Percentiles rank a stretch among this genome's conserved stretches.
phyloP scores from a whole-genome alignment of 2,888 invertebrate genomes.

The Pandemis heparana region DNA sequence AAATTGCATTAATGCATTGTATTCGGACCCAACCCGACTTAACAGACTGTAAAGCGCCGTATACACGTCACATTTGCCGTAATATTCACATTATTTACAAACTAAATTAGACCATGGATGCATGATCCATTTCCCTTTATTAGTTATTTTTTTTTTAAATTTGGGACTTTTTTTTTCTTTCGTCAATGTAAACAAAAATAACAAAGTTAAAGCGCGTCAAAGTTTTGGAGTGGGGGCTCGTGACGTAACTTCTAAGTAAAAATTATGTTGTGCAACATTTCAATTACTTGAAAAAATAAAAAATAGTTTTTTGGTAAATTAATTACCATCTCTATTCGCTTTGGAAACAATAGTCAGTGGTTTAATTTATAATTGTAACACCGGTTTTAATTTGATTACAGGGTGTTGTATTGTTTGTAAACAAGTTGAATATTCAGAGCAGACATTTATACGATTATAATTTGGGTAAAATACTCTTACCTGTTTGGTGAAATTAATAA shows the following conservation, averaged over 20 bases:
- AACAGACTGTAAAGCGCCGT: not conserved
- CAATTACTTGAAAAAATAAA: not conserved
- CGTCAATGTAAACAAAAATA: no score
- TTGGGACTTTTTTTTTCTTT: no score
- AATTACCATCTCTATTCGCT: no score
- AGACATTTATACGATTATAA: no score
- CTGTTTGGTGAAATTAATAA: no score
- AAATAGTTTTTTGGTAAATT: no score
- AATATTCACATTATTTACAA: not conserved
- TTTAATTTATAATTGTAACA: constrained; percentile 37
- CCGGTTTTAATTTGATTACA: not conserved
- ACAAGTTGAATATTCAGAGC: not conserved
- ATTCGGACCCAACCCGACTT: not conserved
- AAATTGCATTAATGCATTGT: not conserved
- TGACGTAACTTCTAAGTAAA: no score
- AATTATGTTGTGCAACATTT: no score
- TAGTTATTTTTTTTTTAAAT: no score
- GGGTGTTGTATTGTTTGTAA: not conserved
- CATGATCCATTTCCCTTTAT: constrained; percentile 25
- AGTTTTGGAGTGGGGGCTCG: no score
- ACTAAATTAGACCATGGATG: constrained; percentile 29
- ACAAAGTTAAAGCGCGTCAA: no score
- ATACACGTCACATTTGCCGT: not conserved
- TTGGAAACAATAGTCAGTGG: not conserved
- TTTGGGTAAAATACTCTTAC: no score